Evolutionary conservation across 2,888 invertebrate species (phyloP), one percentile per base, ranked within the genome.

Genomic region (Epinotia brunnichana): DNA sequence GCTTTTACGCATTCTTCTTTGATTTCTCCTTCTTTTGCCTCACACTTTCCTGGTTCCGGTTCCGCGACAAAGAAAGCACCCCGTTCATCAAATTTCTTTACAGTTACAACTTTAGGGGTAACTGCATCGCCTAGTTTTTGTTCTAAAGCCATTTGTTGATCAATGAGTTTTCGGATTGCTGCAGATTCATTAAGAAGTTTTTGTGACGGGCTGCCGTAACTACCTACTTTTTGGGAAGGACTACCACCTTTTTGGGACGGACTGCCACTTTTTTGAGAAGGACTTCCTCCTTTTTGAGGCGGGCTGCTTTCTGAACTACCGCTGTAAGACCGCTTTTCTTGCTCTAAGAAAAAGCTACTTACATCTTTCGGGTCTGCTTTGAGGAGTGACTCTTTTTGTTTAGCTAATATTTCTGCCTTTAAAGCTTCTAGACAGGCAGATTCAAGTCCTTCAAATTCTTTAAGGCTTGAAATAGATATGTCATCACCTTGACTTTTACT

Each of bases 401-500:
- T 96, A 0, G 97, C 97, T 75, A 96, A 95, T 60, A 96, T 94
- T 91, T 98, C 98, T 67, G 97, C 96, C 79, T 95, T 94, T 76
- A 97, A 95, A 0, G 96, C 97, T 85, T 97, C 97, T 60, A 96
- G 94, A 81, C 98, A 97, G 24, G 98, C 98, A 75, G 95, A 96
- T 90, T 99, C 98, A 2, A 98, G 88, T 0, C 97, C 97, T 92
- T 99, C 98, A 86, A 98, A 98, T 86, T 99, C 98, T 86, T 97
- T 97, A 24, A 98, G 90, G 56, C 98, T 98, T 9, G 96, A 97
- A 39, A 97, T 90, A 2, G 98, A 98, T 59, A 97, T 94, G 83
- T 98, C 98, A 86, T 98, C 98, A 0, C 96, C 96, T 86, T 96
- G 96, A 82, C 95, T 96, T 81, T 95, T 96, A 77, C 96, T 95